Base-by-base conservation (phyloP, 2,888 invertebrate species). In the Rhabditoides inermis region DNA sequence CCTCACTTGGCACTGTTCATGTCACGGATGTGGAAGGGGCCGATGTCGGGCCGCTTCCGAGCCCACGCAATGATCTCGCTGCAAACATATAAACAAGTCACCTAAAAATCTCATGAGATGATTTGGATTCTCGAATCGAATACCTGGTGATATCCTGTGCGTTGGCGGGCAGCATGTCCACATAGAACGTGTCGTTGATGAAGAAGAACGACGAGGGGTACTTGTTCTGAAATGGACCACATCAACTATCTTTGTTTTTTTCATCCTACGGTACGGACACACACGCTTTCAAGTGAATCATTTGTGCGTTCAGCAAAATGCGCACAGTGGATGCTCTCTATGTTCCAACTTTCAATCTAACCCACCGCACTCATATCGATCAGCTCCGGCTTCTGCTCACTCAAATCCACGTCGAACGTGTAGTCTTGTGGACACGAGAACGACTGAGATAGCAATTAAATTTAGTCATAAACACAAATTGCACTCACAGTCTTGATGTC, bases 141-240 rank as follows among this genome's bases (percentile, higher is more conserved):
- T n/a, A n/a, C n/a, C n/a, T n/a, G n/a, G n/a, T n/a, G n/a, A 86
- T 86, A 73, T 88, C 86, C 35, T 81, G 77, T 55, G 84, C 82
- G 0, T 77, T 73, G 2, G 80, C 72, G 64, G 82, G 76, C 1
- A 86, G 80, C 63, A 79, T 80, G 73, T 90, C 88, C 74, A 86
- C 85, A 76, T 88, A 89, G 77, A 89, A 88, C 0, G 83, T 84
- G 59, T 84, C 83, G 60, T 86, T 84, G 50, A 90, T 86, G 72
- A 85, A 88, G 65, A 89, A 84, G 76, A 85, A 86, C 1, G 84
- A 84, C 0, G 87, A 85, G 55, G 83, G 84, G 74, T 83, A 86
- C 22, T 81, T 69, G 56, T 83, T 81, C 85, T 85, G 69, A 28
- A 77, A 77, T 44, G n/a, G n/a, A n/a, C n/a, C n/a, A n/a, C n/a